Evolutionary conservation across 2,888 invertebrate genomes (phyloP).

Genomic region (Chirona hameri): DNA sequence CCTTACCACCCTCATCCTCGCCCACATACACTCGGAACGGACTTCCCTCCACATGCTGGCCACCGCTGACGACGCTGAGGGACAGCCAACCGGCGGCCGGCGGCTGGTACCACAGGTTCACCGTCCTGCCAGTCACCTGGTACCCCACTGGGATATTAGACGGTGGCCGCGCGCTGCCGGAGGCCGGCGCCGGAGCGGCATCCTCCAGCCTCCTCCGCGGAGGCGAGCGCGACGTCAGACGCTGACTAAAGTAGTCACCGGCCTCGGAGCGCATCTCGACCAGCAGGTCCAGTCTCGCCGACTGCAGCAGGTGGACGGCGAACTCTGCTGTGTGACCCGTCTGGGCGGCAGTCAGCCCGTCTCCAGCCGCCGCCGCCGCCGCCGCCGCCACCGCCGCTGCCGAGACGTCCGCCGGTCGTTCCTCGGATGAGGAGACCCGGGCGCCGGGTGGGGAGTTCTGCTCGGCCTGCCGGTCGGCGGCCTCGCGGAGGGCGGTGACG

Average conservation of each 20-base stretch:
- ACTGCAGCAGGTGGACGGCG: not conserved
- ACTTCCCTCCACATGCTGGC: not conserved
- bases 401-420: no score
- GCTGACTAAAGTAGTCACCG: conserved; percentile 3
- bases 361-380: not conserved
- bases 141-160: not conserved
- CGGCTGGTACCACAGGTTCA: not conserved
- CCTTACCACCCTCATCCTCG: no score
- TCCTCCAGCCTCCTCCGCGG: not conserved
- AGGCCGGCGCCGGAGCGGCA: not conserved
- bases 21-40: not conserved
- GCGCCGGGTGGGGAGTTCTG: no score
- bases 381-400: not conserved
- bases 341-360: not conserved
- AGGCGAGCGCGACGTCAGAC: not conserved
- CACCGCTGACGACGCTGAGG: not conserved
- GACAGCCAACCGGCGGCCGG: not conserved
- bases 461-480: no score
- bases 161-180: not conserved
- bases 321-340: not conserved
- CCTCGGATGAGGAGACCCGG: no score
- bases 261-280: not conserved
- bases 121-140: not conserved
- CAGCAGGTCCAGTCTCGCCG: conserved; percentile 1
- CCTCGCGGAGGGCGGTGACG: no score